These are phyloP conservation scores for Catagonus wagneri DNA, from an alignment of 2,113 vertebrate species.

Conservation along the genomic window DNA sequence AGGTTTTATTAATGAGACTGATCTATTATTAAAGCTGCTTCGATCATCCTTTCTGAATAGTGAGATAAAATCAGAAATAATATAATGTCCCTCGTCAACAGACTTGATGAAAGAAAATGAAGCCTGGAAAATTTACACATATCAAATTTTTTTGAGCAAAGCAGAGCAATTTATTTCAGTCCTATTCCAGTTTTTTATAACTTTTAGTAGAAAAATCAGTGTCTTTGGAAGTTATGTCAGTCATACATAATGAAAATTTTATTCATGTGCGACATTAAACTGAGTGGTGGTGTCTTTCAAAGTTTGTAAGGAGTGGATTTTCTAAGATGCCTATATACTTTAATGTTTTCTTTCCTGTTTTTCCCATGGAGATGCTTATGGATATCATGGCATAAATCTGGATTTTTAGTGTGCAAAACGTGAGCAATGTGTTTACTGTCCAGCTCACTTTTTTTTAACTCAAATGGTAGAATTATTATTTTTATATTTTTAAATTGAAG, in stretches of 20 bases:
- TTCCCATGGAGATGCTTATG: neutral
- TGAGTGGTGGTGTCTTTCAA: neutral
- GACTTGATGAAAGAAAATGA: slow-evolving; percentile 44
- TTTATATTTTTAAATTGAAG: neutral
- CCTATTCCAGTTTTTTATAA: neutral
- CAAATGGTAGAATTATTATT: neutral
- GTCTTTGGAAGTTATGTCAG: neutral
- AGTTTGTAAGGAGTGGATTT: neutral
- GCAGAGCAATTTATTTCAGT: slow-evolving; percentile 40
- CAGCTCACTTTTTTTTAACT: neutral
- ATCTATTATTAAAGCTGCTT: slow-evolving; percentile 66
- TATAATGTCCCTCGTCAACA: slow-evolving; percentile 32
- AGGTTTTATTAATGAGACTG: slow-evolving; percentile 62
- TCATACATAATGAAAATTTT: slow-evolving; percentile 17
- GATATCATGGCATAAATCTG: neutral
- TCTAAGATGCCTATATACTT: neutral
- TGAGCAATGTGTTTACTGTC: neutral
- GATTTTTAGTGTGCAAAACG: neutral
- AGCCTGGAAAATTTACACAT: slow-evolving; percentile 49
- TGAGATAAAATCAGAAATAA: slow-evolving; percentile 59
- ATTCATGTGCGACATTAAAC: neutral
- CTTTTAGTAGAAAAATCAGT: slow-evolving; percentile 12
- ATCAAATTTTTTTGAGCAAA: neutral
- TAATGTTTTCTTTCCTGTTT: neutral
- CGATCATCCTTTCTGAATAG: neutral